Evolutionary conservation across 30 jellyfish, hydroid and myxozoan species (phyloP).

Genomic region (Hydractinia symbiolongicarpus): DNA sequence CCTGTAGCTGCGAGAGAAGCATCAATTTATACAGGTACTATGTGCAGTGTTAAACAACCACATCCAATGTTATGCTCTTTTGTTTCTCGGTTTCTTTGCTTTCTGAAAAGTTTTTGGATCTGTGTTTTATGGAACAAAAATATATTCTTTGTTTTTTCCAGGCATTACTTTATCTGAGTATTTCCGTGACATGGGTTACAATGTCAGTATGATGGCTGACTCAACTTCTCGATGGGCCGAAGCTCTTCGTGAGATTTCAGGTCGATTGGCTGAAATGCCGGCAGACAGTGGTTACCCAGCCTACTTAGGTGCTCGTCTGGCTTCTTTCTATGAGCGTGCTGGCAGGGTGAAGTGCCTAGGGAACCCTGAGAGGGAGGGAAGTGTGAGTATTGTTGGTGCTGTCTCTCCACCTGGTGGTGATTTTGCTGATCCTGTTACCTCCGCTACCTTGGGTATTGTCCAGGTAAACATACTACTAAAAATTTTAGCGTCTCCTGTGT

Average conservation of each 20-base stretch:
- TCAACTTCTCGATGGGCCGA: conserved; percentile 99
- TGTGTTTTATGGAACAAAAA: background rate
- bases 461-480: conserved; percentile 73
- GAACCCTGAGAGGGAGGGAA: conserved; percentile 97
- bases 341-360: conserved; percentile 96
- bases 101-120: background rate
- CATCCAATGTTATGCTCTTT: too few species aligned
- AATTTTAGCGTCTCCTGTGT: too few species aligned
- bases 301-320: conserved; percentile 96
- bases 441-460: conserved; percentile 98
- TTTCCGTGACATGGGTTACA: conserved; percentile 97
- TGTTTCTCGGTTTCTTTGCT: background rate
- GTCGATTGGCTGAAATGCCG: conserved; percentile 99
- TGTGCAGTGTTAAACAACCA: background rate
- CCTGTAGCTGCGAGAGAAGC: conserved; percentile 99
- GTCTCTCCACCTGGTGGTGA: conserved; percentile 99
- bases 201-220: conserved; percentile 99
- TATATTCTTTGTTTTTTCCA: background rate
- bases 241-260: conserved; percentile 98
- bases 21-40: conserved; percentile 93
- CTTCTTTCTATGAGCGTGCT: conserved; percentile 99
- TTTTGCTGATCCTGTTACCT: conserved; percentile 99
- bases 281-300: conserved; percentile 99
- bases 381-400: conserved; percentile 99
- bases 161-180: conserved; percentile 97